Percentiles rank a stretch among this genome's conserved stretches.
phyloP scores from a whole-genome alignment of 1,140 invertebrate species.

The Drosophila sp. region DNA sequence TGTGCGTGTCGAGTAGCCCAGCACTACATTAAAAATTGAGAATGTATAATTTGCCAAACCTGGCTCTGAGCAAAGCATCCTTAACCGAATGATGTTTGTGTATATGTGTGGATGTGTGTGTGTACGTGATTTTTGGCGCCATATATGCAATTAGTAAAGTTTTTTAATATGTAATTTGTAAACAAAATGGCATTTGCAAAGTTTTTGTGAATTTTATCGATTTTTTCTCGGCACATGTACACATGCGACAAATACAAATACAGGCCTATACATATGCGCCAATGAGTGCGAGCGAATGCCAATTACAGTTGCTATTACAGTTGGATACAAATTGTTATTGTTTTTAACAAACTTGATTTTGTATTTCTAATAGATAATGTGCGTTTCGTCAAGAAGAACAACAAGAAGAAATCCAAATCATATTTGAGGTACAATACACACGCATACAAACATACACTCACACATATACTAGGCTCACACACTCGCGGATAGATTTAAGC shows the following conservation, averaged over 20 bases:
- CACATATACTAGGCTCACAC: background rate
- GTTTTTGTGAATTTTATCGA: conserved; percentile 54
- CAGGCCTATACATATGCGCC: conserved; percentile 25
- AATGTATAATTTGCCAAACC: conserved; percentile 58
- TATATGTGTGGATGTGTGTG: conserved; percentile 30
- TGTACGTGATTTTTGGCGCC: conserved; percentile 48
- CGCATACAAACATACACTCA: conserved; percentile 12
- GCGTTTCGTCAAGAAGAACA: conserved; percentile 30
- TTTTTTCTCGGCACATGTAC: conserved; percentile 49
- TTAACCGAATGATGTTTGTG: conserved; percentile 33
- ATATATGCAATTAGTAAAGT: conserved; percentile 40
- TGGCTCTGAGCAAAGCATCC: conserved; percentile 43
- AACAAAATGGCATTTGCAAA: conserved; percentile 47
- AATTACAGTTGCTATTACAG: conserved; percentile 23
- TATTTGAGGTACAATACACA: conserved; percentile 40
- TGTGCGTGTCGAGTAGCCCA: conserved; percentile 44
- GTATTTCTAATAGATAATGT: conserved; percentile 49
- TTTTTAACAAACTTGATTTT: conserved; percentile 52
- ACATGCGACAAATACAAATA: conserved; percentile 13
- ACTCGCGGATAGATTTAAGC: conserved; percentile 27
- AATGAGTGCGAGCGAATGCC: conserved; percentile 21
- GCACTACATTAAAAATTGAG: conserved; percentile 45
- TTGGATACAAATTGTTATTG: conserved; percentile 1
- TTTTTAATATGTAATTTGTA: conserved; percentile 50
- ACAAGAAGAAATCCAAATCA: conserved; percentile 21